Evolutionary conservation across 2,888 invertebrate species (phyloP).

Genomic region (Ormyrus pomaceus): DNA sequence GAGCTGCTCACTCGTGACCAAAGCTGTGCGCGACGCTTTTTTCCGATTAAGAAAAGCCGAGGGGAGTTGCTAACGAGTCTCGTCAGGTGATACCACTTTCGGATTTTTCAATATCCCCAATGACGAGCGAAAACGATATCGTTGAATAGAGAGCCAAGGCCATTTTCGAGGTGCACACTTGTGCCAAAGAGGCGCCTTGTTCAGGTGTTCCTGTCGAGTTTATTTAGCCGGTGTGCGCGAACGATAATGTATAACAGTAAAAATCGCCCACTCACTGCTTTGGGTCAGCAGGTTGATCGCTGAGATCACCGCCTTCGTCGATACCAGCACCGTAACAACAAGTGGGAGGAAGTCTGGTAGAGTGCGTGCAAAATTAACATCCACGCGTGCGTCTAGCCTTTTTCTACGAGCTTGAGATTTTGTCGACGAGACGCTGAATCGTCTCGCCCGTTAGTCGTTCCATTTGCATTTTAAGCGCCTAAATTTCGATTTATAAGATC

Average conservation of each 20-base stretch:
- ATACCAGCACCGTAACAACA: neutral
- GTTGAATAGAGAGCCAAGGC: slow-evolving; percentile 27
- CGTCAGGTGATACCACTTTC: neutral
- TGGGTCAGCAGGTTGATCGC: slow-evolving; percentile 61
- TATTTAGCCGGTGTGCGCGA: neutral
- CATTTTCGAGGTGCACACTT: slow-evolving; percentile 14
- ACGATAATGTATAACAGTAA: slow-evolving; percentile 28
- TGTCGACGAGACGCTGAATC: neutral
- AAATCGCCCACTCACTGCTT: slow-evolving; percentile 58
- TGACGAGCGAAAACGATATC: neutral
- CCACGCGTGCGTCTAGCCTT: slow-evolving; percentile 4
- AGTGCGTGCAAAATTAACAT: neutral
- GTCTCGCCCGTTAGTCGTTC: slow-evolving; percentile 20
- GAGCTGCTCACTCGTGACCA: slow-evolving; percentile 18
- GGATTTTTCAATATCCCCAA: slow-evolving; percentile 6
- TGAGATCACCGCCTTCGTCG: neutral
- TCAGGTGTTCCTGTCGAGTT: slow-evolving; percentile 19
- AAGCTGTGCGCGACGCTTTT: neutral
- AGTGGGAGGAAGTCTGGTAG: slow-evolving; percentile 29
- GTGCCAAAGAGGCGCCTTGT: slow-evolving; percentile 1
- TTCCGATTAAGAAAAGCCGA: slow-evolving; percentile 6
- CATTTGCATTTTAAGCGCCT: slow-evolving; percentile 11
- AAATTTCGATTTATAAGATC: no score
- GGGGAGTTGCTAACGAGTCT: slow-evolving; percentile 9
- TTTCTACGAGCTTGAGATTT: neutral